Base-by-base conservation (phyloP, 1,140 invertebrate species). In the Solen grandis region DNA sequence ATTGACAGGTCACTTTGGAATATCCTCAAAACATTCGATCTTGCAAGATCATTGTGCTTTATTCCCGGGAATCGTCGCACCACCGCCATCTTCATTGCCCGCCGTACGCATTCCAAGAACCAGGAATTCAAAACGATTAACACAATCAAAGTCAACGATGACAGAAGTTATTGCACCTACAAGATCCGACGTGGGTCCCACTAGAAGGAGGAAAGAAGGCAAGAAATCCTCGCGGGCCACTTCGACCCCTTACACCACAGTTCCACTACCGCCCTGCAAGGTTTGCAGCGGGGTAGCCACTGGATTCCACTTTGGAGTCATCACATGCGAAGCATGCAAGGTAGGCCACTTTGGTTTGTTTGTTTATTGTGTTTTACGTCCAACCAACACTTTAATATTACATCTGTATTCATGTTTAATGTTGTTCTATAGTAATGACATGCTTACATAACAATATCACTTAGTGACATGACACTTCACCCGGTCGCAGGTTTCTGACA, bases 281-380 rank as follows among this genome's bases (percentile, higher is more conserved):
- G 90, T 93, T 10, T 93, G 93, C 81, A 89, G 89, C 19, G 93
- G 92, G 46, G 88, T 86, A 27, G 89, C 92, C 5, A 89, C 90
- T 8, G 93, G 93, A 10, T 88, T 91, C 35, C 93, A 93, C 82
- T 93, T 93, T 83, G 93, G 93, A 19, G 92, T 90, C 4, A 88
- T 90, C 46, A 92, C 92, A 0, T 93, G 92, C 74, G 93, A 93
- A 72, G 92, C 92, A 16, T 93, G 93, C 84, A 93, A 93, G 87
- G 91, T 90, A 54, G 57, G 74, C n/a, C n/a, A n/a, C n/a, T n/a
- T n/a, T n/a, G n/a, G 35, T 72, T 35, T 35, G 22, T 14, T 46
- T 22, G 22, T 14, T 46, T 22, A 50, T 10, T 33, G n/a, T 36
- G 8, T 0, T 19, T 57, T 5, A 52, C 16, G 1, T 52, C 16